These are phyloP conservation scores for Synergus itoensis DNA, from an alignment of 2,888 invertebrate genomes.

Conservation along the genomic window DNA sequence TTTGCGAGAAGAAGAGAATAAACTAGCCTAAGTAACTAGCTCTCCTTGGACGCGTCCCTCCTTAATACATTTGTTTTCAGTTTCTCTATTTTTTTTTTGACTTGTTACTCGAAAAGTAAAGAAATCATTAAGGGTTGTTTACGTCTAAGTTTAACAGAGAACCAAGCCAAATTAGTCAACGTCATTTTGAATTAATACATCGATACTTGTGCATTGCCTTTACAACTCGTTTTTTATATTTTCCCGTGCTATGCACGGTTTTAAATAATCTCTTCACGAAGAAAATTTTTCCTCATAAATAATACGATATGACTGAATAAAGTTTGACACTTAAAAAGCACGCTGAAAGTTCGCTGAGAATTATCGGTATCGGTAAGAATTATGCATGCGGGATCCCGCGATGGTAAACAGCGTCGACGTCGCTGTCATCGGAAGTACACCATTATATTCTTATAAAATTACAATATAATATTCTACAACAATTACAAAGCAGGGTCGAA, in stretches of 20 bases:
- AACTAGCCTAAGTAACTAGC: background rate
- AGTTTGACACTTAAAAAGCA: slow-evolving; percentile 3
- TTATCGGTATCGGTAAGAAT: background rate
- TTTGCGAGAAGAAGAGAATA: background rate
- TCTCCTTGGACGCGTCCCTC: background rate
- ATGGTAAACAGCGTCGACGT: background rate
- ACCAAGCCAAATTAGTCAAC: too few relatives aligned
- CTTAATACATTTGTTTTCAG: background rate
- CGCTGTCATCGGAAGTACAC: slow-evolving; percentile 14
- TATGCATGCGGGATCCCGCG: background rate
- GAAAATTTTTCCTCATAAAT: background rate
- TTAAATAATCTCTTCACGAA: background rate
- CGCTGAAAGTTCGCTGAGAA: background rate
- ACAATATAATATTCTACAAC: slow-evolving; percentile 31
- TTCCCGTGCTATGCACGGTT: background rate
- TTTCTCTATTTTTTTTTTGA: background rate
- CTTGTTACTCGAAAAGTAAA: background rate
- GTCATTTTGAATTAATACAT: too few relatives aligned
- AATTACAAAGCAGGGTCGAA: slow-evolving; percentile 32
- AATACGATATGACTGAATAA: background rate
- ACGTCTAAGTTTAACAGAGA: too few relatives aligned
- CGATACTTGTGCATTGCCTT: too few relatives aligned
- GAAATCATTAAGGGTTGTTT: too few relatives aligned
- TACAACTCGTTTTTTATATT: background rate
- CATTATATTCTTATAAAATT: slow-evolving; percentile 37